Base-by-base conservation (phyloP, 2,797 vertebrate species). In the Adelosebastes latens region DNA sequence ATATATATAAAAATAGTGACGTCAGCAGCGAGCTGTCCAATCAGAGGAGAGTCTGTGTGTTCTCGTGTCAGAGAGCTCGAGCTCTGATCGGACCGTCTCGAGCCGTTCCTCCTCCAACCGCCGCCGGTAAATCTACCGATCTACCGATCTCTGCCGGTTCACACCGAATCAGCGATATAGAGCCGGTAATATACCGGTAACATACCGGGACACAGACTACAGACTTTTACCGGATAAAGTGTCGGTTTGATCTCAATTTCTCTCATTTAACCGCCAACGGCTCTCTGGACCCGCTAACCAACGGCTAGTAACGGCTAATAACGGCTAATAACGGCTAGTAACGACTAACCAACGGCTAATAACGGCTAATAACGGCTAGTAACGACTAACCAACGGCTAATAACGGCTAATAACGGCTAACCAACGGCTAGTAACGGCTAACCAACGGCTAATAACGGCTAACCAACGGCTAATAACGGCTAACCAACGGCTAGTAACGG, bases 111-210 rank as follows among this genome's bases (percentile, higher is more conserved):
- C 1, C 52, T 20, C 31, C 10, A 79, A 32, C 64, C 9, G 67
- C 29, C 59, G 22, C 60, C 27, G 72, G 83, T 89, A 81, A 82
- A 42, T 79, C 32, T 32, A 9, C 32, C 31, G 31, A 32, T 32
- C 20, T 9, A 8, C 16, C 2, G 36, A 12, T 67, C 46, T 27
- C 13, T 8, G 25, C 59, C 22, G 70, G 22, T 69, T 8, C 20
- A 8, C 10, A 1, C 11, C 25, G 2, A 8, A 20, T 5, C 18
- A 1, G 20, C 25, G 1, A 7, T 0, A 56, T 1, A 7, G 34
- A 1, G 14, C 20, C 36, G 29, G 11, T 24, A 5, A 14, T 6
- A 2, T 8, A 29, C 22, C 20, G 27, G 22, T 0, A 29, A 31
- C 10, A 36, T 13, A 12, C 34, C 4, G 34, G 34, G 34, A 36